phyloP scores from a whole-genome alignment of 2,888 invertebrate genomes.

The Ectemnius continuus region DNA sequence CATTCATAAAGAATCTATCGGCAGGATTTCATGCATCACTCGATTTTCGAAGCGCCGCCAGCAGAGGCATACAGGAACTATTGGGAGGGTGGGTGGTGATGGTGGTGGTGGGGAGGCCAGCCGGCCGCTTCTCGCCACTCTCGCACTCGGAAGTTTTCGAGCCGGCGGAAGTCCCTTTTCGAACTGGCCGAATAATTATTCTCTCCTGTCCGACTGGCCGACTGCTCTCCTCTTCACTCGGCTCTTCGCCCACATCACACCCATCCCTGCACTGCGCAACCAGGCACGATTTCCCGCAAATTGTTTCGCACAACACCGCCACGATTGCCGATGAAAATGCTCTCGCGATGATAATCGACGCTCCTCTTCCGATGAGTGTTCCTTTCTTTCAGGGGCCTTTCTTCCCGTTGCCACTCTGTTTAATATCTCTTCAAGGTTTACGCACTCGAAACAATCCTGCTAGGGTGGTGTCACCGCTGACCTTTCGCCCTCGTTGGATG shows the following conservation, averaged over 20 bases:
- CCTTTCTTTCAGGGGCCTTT: too few species aligned
- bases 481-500: slow-evolving; percentile 12
- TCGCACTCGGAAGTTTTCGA: slow-evolving; percentile 20
- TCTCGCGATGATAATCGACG: not conserved
- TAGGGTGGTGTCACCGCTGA: not conserved
- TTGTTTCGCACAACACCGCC: not conserved
- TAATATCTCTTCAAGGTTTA: too few species aligned
- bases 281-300: not conserved
- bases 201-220: slow-evolving; percentile 8
- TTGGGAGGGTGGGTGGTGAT: too few species aligned
- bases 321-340: not conserved
- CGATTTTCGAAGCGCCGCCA: not conserved
- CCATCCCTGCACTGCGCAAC: not conserved
- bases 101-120: too few species aligned
- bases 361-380: not conserved
- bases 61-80: not conserved
- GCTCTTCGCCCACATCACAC: not conserved
- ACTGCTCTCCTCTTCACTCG: not conserved
- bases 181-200: slow-evolving; percentile 27
- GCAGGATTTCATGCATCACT: slow-evolving; percentile 9
- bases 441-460: too few species aligned
- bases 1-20: slow-evolving; percentile 6
- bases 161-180: slow-evolving; percentile 19
- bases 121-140: not conserved
- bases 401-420: too few species aligned